These are phyloP conservation scores for Miniopterus natalensis DNA, from an alignment of 2,113 vertebrate species.

Conservation along the genomic window DNA sequence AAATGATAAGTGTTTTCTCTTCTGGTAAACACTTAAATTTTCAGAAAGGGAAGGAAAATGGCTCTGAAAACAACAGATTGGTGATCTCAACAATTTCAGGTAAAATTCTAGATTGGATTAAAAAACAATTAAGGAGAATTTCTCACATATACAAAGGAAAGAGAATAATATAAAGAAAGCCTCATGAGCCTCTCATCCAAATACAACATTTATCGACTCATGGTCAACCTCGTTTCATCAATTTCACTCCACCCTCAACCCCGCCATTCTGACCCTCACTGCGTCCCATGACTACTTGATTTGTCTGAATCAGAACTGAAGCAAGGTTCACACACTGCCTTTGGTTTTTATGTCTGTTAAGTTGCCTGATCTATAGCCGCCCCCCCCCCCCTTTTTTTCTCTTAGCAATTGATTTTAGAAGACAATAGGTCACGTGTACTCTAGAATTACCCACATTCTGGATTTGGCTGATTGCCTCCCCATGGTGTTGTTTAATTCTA, in stretches of 20 bases:
- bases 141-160: neutral
- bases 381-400: neutral
- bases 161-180: neutral
- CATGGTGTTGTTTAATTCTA: neutral
- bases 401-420: neutral
- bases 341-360: neutral
- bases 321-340: neutral
- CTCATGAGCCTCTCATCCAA: neutral
- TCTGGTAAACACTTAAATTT: neutral
- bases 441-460: neutral
- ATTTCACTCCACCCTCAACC: too few relatives aligned
- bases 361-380: neutral
- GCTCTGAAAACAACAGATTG: neutral
- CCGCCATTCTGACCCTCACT: neutral
- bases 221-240: neutral
- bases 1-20: slow-evolving; percentile 7
- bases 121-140: neutral
- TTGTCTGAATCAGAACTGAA: slow-evolving; percentile 46
- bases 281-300: neutral
- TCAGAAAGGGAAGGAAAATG: slow-evolving; percentile 25
- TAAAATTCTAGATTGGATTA: neutral
- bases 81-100: slow-evolving; percentile 1
- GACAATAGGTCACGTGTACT: neutral
- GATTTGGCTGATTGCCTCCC: neutral
- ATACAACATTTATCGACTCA: neutral